Evolutionary conservation across 2,888 invertebrate species (phyloP).

Genomic region (Pyrrhia umbra): DNA sequence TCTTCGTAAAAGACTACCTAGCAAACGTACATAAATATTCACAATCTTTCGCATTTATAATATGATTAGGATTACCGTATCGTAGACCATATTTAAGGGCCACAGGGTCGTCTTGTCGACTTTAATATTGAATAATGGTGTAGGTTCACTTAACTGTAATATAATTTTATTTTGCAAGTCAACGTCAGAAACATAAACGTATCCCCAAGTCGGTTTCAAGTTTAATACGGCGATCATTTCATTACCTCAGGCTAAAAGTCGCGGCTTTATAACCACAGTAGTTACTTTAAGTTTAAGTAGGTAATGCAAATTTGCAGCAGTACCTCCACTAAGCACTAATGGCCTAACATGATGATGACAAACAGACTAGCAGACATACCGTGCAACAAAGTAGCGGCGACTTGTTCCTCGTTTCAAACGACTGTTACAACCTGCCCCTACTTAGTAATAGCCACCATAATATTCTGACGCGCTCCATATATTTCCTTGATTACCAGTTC

Average conservation of each 20-base stretch:
- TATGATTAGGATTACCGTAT: too few species aligned
- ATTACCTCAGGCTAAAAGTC: neutral
- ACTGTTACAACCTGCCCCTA: conserved; percentile 3
- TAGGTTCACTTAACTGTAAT: neutral
- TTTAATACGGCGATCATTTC: conserved; percentile 9
- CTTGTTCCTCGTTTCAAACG: conserved; percentile 26
- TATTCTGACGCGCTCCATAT: conserved; percentile 23
- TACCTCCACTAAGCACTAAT: conserved; percentile 23
- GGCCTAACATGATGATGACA: conserved; percentile 39
- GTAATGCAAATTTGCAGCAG: conserved; percentile 1
- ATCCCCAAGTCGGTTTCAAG: neutral
- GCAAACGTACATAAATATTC: too few species aligned
- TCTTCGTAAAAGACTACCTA: too few species aligned
- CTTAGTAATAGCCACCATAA: conserved; percentile 8
- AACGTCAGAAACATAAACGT: neutral
- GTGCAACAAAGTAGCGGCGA: conserved; percentile 37
- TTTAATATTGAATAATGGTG: too few species aligned
- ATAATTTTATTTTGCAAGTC: too few species aligned
- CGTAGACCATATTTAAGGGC: too few species aligned
- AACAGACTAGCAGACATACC: neutral
- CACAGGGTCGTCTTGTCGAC: too few species aligned
- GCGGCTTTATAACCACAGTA: neutral
- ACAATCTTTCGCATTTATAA: too few species aligned
- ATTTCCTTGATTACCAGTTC: conserved; percentile 27
- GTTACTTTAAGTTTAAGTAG: neutral